Base-by-base conservation (phyloP, 2,888 invertebrate species). In the Operophtera brumata region DNA sequence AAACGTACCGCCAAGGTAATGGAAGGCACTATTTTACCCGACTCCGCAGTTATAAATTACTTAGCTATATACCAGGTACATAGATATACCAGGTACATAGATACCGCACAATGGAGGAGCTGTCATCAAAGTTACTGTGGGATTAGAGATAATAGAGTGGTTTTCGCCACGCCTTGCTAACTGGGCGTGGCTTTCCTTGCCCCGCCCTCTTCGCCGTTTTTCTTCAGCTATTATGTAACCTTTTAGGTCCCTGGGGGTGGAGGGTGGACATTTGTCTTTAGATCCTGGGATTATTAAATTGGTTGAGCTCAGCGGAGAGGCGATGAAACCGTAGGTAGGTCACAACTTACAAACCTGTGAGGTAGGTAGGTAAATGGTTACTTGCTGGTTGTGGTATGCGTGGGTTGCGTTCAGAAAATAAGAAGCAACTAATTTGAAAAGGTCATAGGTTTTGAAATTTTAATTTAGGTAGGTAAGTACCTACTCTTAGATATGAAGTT, bases 201-300 rank as follows among this genome's bases (percentile, higher is more conserved):
- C 62, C 67, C 60, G 66, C 67, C 56, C 47, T 20, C 20, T 32
- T 45, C 30, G 26, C 40, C 35, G 26, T 35, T 52, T 50, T 59
- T 59, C 58, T 55, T 40, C 54, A 54, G 55, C 46, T 43, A 36
- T 63, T 65, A 63, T 57, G 44, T 63, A 60, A 63, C 53, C 72
- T 75, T 72, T 71, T 44, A n/a, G 35, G 40, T 26, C 48, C 20
- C 65, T 56, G 69, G 57, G 81, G 83, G 82, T 72, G 80, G 78
- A 62, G 80, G 82, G 82, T 76, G 82, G 77, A 75, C 80, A 76
- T 78, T 82, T 80, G 75, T 80, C 81, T 82, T 77, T 71, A 73
- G 69, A 65, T 65, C 73, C 73, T 69, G 78, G 47, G 78, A 77
- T 86, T 85, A 87, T 85, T 85, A 83, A 86, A 86, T 84, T 80